These are phyloP conservation scores for Dorcus hopei DNA, from an alignment of 2,888 invertebrate species.

Conservation along the genomic window DNA sequence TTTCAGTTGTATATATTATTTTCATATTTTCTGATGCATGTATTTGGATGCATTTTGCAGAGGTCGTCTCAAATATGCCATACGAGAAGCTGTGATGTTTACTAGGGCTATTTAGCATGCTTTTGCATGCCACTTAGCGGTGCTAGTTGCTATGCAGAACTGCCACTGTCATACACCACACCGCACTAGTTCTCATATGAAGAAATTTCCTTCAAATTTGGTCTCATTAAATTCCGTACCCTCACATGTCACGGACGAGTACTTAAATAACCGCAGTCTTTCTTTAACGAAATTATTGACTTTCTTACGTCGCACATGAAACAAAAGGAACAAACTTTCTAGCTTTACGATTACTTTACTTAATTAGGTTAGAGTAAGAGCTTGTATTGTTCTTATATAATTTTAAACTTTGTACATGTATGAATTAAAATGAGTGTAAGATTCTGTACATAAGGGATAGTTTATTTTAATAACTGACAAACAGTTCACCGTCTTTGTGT, in stretches of 20 bases:
- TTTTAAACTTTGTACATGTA: conserved; percentile 2
- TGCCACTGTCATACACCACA: conserved; percentile 22
- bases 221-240: no score
- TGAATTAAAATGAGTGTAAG: neutral
- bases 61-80: conserved; percentile 86
- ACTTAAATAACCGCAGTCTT: neutral
- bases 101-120: conserved; percentile 22
- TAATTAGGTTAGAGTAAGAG: neutral
- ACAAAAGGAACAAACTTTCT: no score
- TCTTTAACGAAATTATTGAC: conserved; percentile 4
- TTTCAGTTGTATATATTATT: neutral
- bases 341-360: neutral
- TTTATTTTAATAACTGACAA: conserved; percentile 2
- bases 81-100: conserved; percentile 83
- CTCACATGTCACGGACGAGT: no score
- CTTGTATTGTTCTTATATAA: conserved; percentile 1
- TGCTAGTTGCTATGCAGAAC: conserved; percentile 18
- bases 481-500: neutral
- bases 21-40: conserved; percentile 25
- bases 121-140: conserved; percentile 21
- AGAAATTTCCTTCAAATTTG: conserved; percentile 5
- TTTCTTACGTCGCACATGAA: no score
- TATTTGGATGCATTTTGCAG: conserved; percentile 64
- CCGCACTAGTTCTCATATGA: conserved; percentile 23
- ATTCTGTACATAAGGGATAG: conserved; percentile 10